These are phyloP conservation scores for Centroberyx gerrardi DNA, from an alignment of 2,797 vertebrate genomes.

Conservation along the genomic window DNA sequence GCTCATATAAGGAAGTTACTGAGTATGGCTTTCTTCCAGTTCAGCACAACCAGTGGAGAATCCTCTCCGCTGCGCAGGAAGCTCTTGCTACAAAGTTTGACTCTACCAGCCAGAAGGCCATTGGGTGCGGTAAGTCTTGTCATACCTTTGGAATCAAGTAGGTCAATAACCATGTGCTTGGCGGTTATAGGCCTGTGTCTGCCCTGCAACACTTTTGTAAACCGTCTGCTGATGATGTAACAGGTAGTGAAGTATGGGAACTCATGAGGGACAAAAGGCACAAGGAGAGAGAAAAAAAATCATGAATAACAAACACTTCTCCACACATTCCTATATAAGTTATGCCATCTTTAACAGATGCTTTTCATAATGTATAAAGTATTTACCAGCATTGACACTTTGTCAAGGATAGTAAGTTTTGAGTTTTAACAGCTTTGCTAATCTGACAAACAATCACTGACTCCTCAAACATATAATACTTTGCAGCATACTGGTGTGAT, in stretches of 20 bases:
- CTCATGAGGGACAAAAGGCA: conserved; percentile 68
- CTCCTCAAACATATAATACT: neutral
- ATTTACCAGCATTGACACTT: neutral
- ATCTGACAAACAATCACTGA: neutral
- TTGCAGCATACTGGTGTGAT: no score
- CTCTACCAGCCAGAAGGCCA: no score
- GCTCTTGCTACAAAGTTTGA: neutral
- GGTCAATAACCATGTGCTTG: neutral
- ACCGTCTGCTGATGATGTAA: conserved; percentile 66
- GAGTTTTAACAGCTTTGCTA: neutral
- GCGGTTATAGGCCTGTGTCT: conserved; percentile 34
- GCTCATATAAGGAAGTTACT: conserved; percentile 76
- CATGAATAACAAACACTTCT: neutral
- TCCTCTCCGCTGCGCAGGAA: conserved; percentile 12
- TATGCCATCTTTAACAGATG: neutral
- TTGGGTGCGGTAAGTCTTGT: neutral
- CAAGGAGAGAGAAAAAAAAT: conserved; percentile 33
- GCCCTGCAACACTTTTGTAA: neutral
- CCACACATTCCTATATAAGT: neutral
- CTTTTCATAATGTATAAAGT: neutral
- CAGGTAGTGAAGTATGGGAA: conserved; percentile 53
- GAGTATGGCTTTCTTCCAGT: conserved; percentile 3
- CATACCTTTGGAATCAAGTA: conserved; percentile 4
- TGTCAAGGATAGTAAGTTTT: neutral
- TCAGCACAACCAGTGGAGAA: conserved; percentile 21